Base-by-base conservation (phyloP, 2,797 vertebrate genomes). In the Microchirus variegatus region DNA sequence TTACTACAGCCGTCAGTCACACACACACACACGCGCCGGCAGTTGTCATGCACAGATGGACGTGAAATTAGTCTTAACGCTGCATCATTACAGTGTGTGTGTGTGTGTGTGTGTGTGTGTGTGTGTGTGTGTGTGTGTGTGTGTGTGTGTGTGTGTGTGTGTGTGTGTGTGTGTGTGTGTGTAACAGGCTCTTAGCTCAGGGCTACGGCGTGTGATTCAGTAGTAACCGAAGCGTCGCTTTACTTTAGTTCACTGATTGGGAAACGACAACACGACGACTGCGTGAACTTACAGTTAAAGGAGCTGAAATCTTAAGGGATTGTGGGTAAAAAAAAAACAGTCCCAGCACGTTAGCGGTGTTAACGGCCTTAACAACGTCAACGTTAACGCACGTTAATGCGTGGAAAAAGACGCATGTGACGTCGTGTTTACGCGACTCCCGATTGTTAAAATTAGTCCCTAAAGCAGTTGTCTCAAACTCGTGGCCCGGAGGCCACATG, bases 21-120 rank as follows among this genome's bases (percentile, higher is more conserved):
- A 59, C 54, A 61, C 46, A 59, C 36, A 50, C 40, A 57, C 19
- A 49, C 58, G 63, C 50, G 26, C 26, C 52, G 22, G 57, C 13
- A 36, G 31, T 35, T 45, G 9, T 54, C 16, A 40, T 31, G n/a
- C 49, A 59, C 51, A 11, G 56, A 26, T 36, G 13, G 16, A 43
- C 5, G 15, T 50, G 14, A 54, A 41, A 53, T 62, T 8, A 15
- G 42, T 16, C 56, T 49, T 9, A 59, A 12, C 43, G 37, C 43
- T 56, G 46, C 17, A 56, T 5, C 26, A n/a, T 38, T n/a, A 43
- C 18, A n/a, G 14, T 56, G n/a, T 31, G 3, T 22, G 3, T 22
- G 22, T 22, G 52, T 15, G 35, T 58, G 37, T 26, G 48, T 50
- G 55, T 15, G 52, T 15, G 35, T 58, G 37, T 26, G 48, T 50